These are phyloP conservation scores for Antitype chi DNA, from an alignment of 2,888 invertebrate species.

Conservation along the genomic window DNA sequence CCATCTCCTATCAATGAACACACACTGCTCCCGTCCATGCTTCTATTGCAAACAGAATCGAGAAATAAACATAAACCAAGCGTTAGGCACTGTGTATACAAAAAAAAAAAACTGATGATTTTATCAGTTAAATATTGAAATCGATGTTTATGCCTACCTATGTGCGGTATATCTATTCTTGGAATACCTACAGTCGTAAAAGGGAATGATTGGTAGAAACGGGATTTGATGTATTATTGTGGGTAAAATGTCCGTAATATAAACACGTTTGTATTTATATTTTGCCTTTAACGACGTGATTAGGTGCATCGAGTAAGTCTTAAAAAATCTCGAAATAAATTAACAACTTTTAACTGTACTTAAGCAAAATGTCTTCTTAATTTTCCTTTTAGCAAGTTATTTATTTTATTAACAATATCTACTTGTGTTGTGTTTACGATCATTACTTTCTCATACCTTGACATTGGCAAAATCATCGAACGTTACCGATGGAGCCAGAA, in stretches of 20 bases:
- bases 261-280: slow-evolving; percentile 63
- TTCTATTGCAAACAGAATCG: slow-evolving; percentile 63
- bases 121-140: slow-evolving; percentile 67
- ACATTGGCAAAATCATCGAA: too few species aligned
- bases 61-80: slow-evolving; percentile 57
- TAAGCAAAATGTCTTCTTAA: slow-evolving; percentile 36
- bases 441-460: too few species aligned
- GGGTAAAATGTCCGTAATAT: slow-evolving; percentile 45
- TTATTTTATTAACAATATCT: too few species aligned
- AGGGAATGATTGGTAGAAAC: slow-evolving; percentile 54
- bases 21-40: slow-evolving; percentile 71
- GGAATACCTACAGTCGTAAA: slow-evolving; percentile 61
- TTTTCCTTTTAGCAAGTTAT: slow-evolving; percentile 17
- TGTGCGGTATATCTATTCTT: slow-evolving; percentile 53
- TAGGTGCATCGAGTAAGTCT: slow-evolving; percentile 42
- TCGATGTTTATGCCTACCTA: slow-evolving; percentile 51
- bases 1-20: slow-evolving; percentile 73
- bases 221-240: slow-evolving; percentile 56
- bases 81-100: slow-evolving; percentile 48
- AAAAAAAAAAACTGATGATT: slow-evolving; percentile 44
- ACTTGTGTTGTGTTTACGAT: too few species aligned
- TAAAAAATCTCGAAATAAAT: slow-evolving; percentile 57
- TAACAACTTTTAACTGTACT: slow-evolving; percentile 32
- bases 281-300: slow-evolving; percentile 62
- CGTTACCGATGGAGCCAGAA: too few species aligned